Conservation (phyloP, 2,888 invertebrate genomes). For the Drosophila borborema region DNA sequence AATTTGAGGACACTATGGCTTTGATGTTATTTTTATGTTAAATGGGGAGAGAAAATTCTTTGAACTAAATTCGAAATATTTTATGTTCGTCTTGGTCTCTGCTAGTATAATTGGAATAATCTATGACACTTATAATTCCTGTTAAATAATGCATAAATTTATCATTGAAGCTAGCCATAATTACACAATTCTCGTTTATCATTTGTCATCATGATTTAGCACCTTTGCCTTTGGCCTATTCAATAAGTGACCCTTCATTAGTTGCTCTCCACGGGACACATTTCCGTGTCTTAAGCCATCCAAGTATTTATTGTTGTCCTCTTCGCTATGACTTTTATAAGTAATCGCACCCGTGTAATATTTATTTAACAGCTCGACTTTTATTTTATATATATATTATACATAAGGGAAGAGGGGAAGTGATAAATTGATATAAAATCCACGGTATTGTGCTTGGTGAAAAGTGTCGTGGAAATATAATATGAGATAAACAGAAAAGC, state of each 20-base stretch:
- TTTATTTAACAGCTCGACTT: background rate
- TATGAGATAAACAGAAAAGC: background rate
- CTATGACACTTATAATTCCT: slow-evolving; percentile 16
- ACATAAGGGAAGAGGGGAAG: background rate
- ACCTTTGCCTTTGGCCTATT: slow-evolving; percentile 34
- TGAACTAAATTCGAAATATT: background rate
- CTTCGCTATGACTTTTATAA: slow-evolving; percentile 6
- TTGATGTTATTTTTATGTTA: background rate
- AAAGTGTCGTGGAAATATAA: slow-evolving; percentile 3
- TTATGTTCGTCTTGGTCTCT: background rate
- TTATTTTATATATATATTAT: background rate
- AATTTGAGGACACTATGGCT: background rate
- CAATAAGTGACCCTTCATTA: slow-evolving; percentile 56
- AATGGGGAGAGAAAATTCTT: background rate
- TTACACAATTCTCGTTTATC: slow-evolving; percentile 36
- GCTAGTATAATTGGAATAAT: slow-evolving; percentile 12
- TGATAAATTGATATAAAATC: slow-evolving; percentile 1
- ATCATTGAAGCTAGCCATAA: slow-evolving; percentile 42
- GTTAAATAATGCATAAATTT: slow-evolving; percentile 44
- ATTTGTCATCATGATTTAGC: slow-evolving; percentile 59
- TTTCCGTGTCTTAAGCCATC: background rate
- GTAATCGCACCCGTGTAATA: slow-evolving; percentile 6
- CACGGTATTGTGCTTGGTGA: background rate
- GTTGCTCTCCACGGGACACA: slow-evolving; percentile 35
- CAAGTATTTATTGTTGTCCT: background rate